Evolutionary conservation across 2,113 vertebrate genomes (phyloP).

Genomic region (Pandion haliaetus): DNA sequence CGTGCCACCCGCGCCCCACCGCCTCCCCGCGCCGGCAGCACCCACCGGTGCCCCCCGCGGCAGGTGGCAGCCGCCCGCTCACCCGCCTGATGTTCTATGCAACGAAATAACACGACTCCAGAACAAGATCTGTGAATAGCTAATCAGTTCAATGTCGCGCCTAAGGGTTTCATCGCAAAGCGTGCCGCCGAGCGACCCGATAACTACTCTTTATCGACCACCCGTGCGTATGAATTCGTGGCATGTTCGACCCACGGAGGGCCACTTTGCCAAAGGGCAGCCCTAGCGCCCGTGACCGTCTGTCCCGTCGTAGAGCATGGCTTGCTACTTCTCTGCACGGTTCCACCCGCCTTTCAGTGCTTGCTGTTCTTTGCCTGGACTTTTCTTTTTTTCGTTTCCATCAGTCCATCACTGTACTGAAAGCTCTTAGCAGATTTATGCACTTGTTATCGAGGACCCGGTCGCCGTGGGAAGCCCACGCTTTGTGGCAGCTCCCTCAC

Average conservation of each 20-base stretch:
- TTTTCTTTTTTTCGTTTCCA: constrained; percentile 66
- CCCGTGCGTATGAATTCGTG: constrained; percentile 87
- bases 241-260: constrained; percentile 90
- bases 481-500: neutral
- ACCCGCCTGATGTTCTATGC: constrained; percentile 96
- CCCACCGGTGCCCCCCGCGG: constrained; percentile 23
- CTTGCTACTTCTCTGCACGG: constrained; percentile 90
- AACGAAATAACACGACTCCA: constrained; percentile 94
- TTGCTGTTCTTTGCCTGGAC: constrained; percentile 77
- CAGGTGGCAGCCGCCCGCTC: constrained; percentile 78
- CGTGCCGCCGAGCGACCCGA: constrained; percentile 74
- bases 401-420: constrained; percentile 74
- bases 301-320: constrained; percentile 91
- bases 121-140: constrained; percentile 82
- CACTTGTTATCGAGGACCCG: constrained; percentile 74
- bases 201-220: constrained; percentile 84
- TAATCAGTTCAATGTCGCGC: constrained; percentile 81
- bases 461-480: neutral
- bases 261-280: constrained; percentile 93
- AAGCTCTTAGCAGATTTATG: constrained; percentile 81
- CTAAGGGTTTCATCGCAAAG: constrained; percentile 81
- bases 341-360: constrained; percentile 83
- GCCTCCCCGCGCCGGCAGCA: neutral
- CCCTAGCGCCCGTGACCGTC: constrained; percentile 83
- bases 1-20: accelerated